phyloP scores from a whole-genome alignment of 2,797 vertebrate species.

The Gambelia wislizenii region DNA sequence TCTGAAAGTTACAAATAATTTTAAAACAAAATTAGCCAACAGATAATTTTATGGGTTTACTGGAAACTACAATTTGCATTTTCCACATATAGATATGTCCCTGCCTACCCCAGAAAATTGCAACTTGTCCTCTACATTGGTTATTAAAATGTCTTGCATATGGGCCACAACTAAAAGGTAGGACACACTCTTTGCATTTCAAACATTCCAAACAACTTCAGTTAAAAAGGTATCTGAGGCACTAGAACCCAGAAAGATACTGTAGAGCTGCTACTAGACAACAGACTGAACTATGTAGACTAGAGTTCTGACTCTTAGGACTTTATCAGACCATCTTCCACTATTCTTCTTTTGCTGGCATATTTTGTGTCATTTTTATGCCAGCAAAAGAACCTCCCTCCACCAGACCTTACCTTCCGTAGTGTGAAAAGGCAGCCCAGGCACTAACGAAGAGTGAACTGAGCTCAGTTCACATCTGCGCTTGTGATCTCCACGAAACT shows the following conservation, averaged over 20 bases:
- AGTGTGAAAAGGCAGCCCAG: too few relatives aligned
- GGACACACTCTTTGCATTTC: background rate
- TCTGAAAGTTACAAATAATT: constrained; percentile 52
- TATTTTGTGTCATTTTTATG: too few relatives aligned
- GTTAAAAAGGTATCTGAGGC: background rate
- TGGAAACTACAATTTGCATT: background rate
- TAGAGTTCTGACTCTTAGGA: too few relatives aligned
- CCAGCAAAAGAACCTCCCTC: too few relatives aligned
- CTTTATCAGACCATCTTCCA: too few relatives aligned
- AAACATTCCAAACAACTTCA: background rate
- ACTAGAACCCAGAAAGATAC: background rate
- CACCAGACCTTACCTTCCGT: too few relatives aligned
- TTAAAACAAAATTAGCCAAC: background rate
- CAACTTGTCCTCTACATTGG: background rate
- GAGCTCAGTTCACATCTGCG: too few relatives aligned
- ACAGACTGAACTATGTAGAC: background rate
- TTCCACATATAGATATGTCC: background rate
- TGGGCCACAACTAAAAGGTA: background rate
- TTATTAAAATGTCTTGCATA: background rate
- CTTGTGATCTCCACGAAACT: too few relatives aligned
- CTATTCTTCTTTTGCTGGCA: too few relatives aligned
- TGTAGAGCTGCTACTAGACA: background rate
- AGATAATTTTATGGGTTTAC: background rate
- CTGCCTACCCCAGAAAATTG: background rate
- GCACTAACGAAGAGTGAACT: too few relatives aligned